Evolutionary conservation across 2,888 invertebrate species (phyloP).

Genomic region (Halictus quadricinctus): DNA sequence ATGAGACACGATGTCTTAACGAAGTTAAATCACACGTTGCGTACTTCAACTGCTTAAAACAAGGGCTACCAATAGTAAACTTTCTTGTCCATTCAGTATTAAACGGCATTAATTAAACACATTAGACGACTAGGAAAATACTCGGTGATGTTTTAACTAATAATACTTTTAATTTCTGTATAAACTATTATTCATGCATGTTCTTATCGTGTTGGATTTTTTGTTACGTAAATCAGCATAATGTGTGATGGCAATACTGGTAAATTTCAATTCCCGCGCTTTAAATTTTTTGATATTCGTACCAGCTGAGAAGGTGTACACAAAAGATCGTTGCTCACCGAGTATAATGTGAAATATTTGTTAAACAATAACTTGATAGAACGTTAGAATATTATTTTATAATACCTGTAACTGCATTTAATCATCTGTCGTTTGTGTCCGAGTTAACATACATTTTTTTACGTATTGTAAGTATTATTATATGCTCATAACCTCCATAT

Average conservation of each 20-base stretch:
- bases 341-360: conserved; percentile 7
- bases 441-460: neutral
- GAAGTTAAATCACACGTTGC: neutral
- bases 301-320: neutral
- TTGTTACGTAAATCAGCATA: conserved; percentile 26
- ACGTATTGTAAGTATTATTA: neutral
- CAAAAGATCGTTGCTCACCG: neutral
- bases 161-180: conserved; percentile 4
- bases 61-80: neutral
- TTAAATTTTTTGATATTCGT: conserved; percentile 44
- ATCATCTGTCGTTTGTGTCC: neutral
- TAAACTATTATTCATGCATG: neutral
- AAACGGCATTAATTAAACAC: neutral
- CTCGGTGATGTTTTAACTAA: neutral
- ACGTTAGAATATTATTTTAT: conserved; percentile 17
- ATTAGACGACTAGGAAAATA: neutral
- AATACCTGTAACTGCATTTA: neutral
- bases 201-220: neutral
- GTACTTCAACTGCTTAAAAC: neutral
- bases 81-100: neutral
- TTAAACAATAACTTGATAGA: conserved; percentile 18
- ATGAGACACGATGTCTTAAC: too few species aligned
- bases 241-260: neutral
- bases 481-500: conserved; percentile 71
- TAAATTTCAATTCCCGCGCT: conserved; percentile 25